Evolutionary conservation across 2,888 invertebrate genomes (phyloP).

Genomic region (Rhyacophila evoluta): DNA sequence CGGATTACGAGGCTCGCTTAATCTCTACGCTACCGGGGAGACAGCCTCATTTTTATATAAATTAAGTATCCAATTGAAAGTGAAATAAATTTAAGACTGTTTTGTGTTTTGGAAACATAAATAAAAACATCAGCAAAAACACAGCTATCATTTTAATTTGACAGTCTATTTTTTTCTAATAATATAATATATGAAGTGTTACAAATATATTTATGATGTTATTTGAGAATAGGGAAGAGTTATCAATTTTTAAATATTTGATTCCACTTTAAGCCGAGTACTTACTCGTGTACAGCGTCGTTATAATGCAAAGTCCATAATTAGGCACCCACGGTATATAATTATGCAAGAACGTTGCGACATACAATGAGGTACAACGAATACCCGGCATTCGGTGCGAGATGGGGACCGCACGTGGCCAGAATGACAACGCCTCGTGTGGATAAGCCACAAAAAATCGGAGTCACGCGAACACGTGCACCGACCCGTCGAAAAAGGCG

Average conservation of each 20-base stretch:
- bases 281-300: neutral
- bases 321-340: constrained; percentile 26
- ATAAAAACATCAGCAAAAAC: too few species aligned
- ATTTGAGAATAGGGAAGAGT: neutral
- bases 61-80: too few species aligned
- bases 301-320: constrained; percentile 2
- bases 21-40: too few species aligned
- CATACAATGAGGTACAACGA: neutral
- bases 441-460: neutral
- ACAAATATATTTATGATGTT: too few species aligned
- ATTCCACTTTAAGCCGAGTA: neutral
- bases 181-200: too few species aligned
- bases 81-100: too few species aligned
- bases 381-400: neutral
- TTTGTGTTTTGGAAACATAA: too few species aligned
- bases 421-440: neutral
- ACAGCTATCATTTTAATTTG: too few species aligned
- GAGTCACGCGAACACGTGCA: neutral
- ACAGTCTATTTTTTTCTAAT: too few species aligned
- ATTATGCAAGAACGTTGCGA: constrained; percentile 24
- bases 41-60: too few species aligned
- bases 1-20: too few species aligned
- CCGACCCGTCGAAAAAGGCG: neutral
- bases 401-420: constrained; percentile 11
- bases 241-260: neutral